A percentile compares a stretch with the other conserved stretches of the same genome.
These are phyloP conservation scores for Lasiommata megera DNA, from an alignment of 2,888 invertebrate genomes.

Conservation along the genomic window DNA sequence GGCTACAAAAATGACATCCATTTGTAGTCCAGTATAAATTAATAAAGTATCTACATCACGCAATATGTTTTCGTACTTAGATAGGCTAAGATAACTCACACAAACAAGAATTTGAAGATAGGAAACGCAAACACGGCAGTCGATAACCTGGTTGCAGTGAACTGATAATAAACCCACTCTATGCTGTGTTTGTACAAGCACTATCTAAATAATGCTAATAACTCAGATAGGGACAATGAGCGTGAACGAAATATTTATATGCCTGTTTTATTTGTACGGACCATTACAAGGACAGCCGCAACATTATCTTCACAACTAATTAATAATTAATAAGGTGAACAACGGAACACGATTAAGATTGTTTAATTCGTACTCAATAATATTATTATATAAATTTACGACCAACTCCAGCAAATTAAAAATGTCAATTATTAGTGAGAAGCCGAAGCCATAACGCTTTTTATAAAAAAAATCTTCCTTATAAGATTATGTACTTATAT, in stretches of 20 bases:
- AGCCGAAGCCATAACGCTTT: too few relatives aligned
- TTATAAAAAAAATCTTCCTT: too few relatives aligned
- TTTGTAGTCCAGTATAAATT: too few relatives aligned
- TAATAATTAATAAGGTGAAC: slow-evolving; percentile 9
- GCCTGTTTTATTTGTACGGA: slow-evolving; percentile 10
- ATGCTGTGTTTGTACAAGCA: slow-evolving; percentile 41
- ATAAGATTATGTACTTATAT: too few relatives aligned
- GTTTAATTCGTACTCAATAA: neutral
- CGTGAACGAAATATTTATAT: slow-evolving; percentile 17
- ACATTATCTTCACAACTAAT: slow-evolving; percentile 2
- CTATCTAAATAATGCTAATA: slow-evolving; percentile 38
- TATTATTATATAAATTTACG: neutral
- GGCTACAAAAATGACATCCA: too few relatives aligned
- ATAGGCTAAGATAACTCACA: slow-evolving; percentile 58
- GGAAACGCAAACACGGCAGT: slow-evolving; percentile 66
- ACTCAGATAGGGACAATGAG: slow-evolving; percentile 27
- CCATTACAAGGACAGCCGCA: slow-evolving; percentile 22
- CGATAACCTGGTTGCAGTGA: slow-evolving; percentile 72
- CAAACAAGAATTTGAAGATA: slow-evolving; percentile 64
- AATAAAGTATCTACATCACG: slow-evolving; percentile 39
- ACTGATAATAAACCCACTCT: slow-evolving; percentile 53
- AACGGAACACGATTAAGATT: neutral
- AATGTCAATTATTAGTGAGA: neutral
- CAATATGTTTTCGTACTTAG: slow-evolving; percentile 48
- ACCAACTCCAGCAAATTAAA: neutral